A percentile compares a stretch with the other conserved stretches of the same genome.
phyloP scores from a whole-genome alignment of 2,113 vertebrate genomes.

The Thoracochromis brauschi region DNA sequence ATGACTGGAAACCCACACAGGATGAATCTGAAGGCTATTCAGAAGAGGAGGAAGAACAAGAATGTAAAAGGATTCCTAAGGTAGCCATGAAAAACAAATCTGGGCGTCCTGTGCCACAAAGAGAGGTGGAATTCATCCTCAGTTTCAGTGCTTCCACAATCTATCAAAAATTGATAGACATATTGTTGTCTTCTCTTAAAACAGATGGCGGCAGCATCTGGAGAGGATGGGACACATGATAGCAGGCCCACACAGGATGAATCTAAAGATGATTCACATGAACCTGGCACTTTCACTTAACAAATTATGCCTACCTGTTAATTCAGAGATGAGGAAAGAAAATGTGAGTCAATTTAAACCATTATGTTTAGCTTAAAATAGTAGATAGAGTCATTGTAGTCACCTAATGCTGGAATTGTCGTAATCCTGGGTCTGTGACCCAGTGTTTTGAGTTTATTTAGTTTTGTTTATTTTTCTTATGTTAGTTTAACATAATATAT shows the following conservation, averaged over 20 bases:
- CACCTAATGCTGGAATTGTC: not conserved
- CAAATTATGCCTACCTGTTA: rapidly evolving
- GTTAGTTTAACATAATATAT: not conserved
- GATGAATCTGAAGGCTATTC: too few species aligned
- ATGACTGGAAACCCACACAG: too few species aligned
- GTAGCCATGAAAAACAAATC: rapidly evolving
- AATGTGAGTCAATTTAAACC: not conserved
- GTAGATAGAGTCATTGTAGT: not conserved
- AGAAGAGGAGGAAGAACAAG: too few species aligned
- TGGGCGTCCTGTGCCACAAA: rapidly evolving
- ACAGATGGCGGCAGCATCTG: too few species aligned
- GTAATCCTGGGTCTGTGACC: not conserved
- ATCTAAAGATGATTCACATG: too few species aligned
- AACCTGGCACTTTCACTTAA: not conserved
- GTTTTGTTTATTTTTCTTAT: rapidly evolving
- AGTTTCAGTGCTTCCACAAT: too few species aligned
- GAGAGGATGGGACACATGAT: too few species aligned
- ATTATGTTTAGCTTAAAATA: not conserved
- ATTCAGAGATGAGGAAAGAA: not conserved
- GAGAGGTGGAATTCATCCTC: too few species aligned
- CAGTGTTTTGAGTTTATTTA: not conserved
- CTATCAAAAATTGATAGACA: too few species aligned
- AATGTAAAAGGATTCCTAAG: rapidly evolving
- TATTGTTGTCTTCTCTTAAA: too few species aligned
- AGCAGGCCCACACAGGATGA: too few species aligned